Percentiles rank a stretch among this genome's conserved stretches.
phyloP scores from a whole-genome alignment of 2,113 vertebrate genomes.

The Pampusana beccarii region DNA sequence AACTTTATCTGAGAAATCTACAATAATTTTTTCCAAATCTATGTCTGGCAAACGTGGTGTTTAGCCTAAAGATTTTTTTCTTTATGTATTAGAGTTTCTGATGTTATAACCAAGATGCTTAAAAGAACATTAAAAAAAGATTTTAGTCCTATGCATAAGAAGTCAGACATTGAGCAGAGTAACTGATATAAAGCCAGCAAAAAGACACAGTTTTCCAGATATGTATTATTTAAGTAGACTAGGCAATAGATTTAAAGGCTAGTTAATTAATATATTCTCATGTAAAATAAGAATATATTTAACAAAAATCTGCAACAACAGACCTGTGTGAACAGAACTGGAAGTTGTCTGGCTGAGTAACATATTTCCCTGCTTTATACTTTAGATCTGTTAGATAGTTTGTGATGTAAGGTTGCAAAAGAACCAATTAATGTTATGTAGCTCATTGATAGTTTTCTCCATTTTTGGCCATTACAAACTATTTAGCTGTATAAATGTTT shows the following conservation, averaged over 20 bases:
- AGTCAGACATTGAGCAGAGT: background rate
- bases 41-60: background rate
- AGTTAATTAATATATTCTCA: background rate
- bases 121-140: background rate
- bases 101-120: background rate
- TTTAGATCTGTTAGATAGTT: background rate
- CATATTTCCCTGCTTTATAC: background rate
- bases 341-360: background rate
- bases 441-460: background rate
- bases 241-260: background rate
- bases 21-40: background rate
- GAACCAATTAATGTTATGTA: background rate
- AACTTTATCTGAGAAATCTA: background rate
- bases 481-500: background rate
- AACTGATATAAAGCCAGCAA: background rate
- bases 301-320: background rate
- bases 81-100: background rate
- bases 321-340: background rate
- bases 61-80: background rate
- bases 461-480: background rate
- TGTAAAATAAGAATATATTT: background rate
- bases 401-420: background rate
- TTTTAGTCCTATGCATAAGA: background rate
- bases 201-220: background rate
- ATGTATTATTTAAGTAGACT: background rate